Evolutionary conservation across 2,113 vertebrate species (phyloP).

Genomic region (Pterophyllum scalare): DNA sequence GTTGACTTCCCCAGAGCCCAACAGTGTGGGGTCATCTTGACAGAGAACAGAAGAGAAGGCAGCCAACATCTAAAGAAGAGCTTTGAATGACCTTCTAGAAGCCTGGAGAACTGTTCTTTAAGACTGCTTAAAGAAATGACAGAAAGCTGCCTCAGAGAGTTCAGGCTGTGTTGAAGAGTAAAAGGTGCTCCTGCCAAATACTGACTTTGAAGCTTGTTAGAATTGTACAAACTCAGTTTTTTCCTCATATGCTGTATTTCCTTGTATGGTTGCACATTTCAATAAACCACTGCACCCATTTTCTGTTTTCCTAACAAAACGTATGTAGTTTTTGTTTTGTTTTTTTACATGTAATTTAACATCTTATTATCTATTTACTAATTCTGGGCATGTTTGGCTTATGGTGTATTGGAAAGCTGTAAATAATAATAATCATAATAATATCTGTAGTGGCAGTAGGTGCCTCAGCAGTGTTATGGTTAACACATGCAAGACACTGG

Average conservation of each 20-base stretch:
- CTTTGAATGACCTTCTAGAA: too few species aligned
- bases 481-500: neutral
- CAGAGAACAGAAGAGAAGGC: too few species aligned
- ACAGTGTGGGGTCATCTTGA: too few species aligned
- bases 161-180: neutral
- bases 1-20: neutral
- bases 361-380: neutral
- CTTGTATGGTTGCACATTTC: neutral
- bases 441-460: neutral
- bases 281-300: neutral
- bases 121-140: too few species aligned
- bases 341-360: neutral
- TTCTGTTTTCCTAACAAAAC: neutral
- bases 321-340: neutral
- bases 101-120: too few species aligned
- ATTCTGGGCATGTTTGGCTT: neutral
- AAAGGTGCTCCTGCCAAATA: neutral
- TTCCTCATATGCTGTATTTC: neutral
- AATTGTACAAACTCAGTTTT: neutral
- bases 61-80: too few species aligned
- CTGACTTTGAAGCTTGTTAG: neutral
- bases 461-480: neutral
- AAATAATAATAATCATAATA: too few species aligned
- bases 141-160: neutral
- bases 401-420: too few species aligned